These are phyloP conservation scores for Abramis brama DNA, from an alignment of 2,113 vertebrate species.

Conservation along the genomic window DNA sequence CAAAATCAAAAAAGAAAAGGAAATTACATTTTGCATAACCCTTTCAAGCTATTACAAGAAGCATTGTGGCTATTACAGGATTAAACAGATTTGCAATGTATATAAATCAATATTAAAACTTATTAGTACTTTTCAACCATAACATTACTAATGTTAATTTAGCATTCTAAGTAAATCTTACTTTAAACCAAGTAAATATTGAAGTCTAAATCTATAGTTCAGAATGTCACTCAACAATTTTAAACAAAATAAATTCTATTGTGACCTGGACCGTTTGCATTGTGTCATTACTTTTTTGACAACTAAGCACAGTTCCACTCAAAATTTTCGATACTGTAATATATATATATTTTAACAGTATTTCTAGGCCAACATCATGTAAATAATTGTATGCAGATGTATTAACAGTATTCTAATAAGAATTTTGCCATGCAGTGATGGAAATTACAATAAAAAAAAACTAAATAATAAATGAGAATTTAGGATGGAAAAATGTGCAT, in stretches of 20 bases:
- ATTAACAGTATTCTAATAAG: background rate
- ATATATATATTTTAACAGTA: background rate
- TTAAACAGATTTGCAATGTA: background rate
- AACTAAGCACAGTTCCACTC: no score
- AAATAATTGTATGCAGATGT: background rate
- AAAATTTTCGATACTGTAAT: no score
- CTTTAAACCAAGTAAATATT: background rate
- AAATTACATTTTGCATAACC: background rate
- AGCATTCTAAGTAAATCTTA: background rate
- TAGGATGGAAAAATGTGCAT: background rate
- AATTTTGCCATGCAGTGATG: background rate
- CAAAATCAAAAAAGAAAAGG: background rate
- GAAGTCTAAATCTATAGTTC: background rate
- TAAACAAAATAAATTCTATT: no score
- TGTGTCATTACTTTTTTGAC: no score
- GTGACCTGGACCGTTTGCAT: no score
- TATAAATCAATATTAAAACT: background rate
- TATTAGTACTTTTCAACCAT: background rate
- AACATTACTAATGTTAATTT: background rate
- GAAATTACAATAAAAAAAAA: background rate
- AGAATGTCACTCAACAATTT: background rate
- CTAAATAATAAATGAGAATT: background rate
- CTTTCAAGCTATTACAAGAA: background rate
- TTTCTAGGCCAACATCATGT: background rate
- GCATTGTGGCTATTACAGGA: background rate